phyloP scores from a whole-genome alignment of 2,113 vertebrate species.

The Syngnathus typhle region DNA sequence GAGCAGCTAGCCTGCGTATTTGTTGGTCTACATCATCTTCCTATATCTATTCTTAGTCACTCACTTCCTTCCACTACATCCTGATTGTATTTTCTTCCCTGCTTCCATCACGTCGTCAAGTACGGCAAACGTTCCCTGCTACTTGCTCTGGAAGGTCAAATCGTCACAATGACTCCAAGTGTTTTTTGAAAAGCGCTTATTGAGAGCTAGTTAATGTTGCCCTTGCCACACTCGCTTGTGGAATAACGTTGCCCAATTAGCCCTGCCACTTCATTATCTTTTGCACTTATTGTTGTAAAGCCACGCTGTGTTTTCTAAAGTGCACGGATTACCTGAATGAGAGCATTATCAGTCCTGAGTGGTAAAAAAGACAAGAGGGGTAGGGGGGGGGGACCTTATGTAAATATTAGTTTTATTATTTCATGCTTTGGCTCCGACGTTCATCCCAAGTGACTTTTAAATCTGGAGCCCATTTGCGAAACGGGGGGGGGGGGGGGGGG shows the following conservation, averaged over 20 bases:
- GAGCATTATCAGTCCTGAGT: conserved; percentile 15
- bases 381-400: conserved; percentile 47
- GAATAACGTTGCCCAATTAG: conserved; percentile 45
- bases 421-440: conserved; percentile 51
- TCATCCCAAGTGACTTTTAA: conserved; percentile 60
- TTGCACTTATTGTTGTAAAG: conserved; percentile 19
- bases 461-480: conserved; percentile 57
- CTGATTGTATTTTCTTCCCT: conserved; percentile 56
- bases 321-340: conserved; percentile 20
- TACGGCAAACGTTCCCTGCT: conserved; percentile 46
- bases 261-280: conserved; percentile 55
- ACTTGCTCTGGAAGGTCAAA: conserved; percentile 30
- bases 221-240: conserved; percentile 26
- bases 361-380: conserved; percentile 21
- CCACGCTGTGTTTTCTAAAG: conserved; percentile 29
- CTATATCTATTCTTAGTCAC: conserved; percentile 69
- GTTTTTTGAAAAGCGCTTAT: conserved; percentile 26
- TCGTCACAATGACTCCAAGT: conserved; percentile 37
- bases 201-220: conserved; percentile 38
- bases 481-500: conserved; percentile 23
- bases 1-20: conserved; percentile 42
- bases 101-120: conserved; percentile 27
- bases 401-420: conserved; percentile 70
- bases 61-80: conserved; percentile 66
- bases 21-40: conserved; percentile 51